phyloP scores from a whole-genome alignment of 2,888 invertebrate species.

The Thalpophila matura region DNA sequence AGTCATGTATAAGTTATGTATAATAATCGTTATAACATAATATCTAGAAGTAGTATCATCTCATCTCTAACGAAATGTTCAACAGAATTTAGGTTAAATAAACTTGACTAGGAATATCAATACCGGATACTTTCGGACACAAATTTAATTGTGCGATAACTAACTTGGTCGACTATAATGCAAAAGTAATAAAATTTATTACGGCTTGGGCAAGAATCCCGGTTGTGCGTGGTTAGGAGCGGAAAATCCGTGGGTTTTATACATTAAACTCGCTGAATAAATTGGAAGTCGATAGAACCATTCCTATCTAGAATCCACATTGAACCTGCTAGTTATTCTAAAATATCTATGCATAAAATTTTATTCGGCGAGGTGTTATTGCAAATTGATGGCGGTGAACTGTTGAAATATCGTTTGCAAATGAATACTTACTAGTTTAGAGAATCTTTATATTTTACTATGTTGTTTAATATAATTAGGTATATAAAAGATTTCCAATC shows the following conservation, averaged over 20 bases:
- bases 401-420: slow-evolving; percentile 40
- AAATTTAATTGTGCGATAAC: slow-evolving; percentile 75
- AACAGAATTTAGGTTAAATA: background rate
- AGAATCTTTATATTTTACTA: background rate
- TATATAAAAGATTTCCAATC: too few relatives aligned
- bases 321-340: slow-evolving; percentile 70
- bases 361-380: slow-evolving; percentile 66
- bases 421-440: slow-evolving; percentile 15
- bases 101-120: slow-evolving; percentile 3
- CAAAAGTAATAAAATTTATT: slow-evolving; percentile 83
- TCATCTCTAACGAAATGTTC: background rate
- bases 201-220: slow-evolving; percentile 76
- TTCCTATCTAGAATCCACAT: slow-evolving; percentile 74
- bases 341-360: slow-evolving; percentile 73
- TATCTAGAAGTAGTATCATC: too few relatives aligned
- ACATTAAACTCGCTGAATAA: slow-evolving; percentile 83
- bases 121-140: slow-evolving; percentile 32
- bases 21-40: too few relatives aligned
- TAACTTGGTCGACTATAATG: slow-evolving; percentile 70
- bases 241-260: slow-evolving; percentile 79
- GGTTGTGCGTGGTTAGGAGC: slow-evolving; percentile 72
- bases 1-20: too few relatives aligned
- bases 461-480: too few relatives aligned
- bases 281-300: slow-evolving; percentile 83
- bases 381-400: slow-evolving; percentile 53